Evolutionary conservation across 2,113 vertebrate genomes (phyloP), one percentile per base, ranked within the genome.

Genomic region (Rousettus leschenaultii): DNA sequence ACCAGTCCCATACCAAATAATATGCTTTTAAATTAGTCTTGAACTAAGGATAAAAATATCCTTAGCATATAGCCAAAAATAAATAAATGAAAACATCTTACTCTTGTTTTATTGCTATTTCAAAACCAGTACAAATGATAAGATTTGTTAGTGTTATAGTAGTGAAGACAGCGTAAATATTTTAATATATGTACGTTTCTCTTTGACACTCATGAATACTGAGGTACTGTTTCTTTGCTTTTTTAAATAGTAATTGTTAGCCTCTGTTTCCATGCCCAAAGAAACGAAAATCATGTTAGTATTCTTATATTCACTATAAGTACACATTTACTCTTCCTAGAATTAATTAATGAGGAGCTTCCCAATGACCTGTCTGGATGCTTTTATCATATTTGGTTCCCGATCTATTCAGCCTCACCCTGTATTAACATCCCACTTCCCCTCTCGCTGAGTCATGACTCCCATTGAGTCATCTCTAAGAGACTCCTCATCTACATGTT

Each of bases 1-100:
- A 61, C 35, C 68, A 91, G 18, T 57, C 66, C 63, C 40, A 48
- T 73, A 71, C 33, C 78, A 95, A 86, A 79, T 90, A 89, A 96
- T 45, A 80, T 57, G n/a, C 59, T 80, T 91, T 84, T 92, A 92
- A 95, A 65, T 96, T 83, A 89, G 79, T 78, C 40, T 77, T 82
- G 80, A 51, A 71, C 77, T 48, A 61, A 77, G 15, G 71, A 61
- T 97, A 90, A 97, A 97, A 95, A 83, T 74, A 66, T 35, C n/a
- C 28, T 74, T 68, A 73, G 70, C 70, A 74, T 63, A 61, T 24
- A 68, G 59, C 43, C 57, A 30, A 89, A 94, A 94, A 35, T 82
- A 91, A 97, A 88, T 63, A 53, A 77, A 92, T 86, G 78, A 94
- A 84, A 38, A 43, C 6, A 59, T 71, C 89, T 89, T 70, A 33